Conservation (phyloP, 2,113 vertebrate genomes). For the Oreocharis arfaki region DNA sequence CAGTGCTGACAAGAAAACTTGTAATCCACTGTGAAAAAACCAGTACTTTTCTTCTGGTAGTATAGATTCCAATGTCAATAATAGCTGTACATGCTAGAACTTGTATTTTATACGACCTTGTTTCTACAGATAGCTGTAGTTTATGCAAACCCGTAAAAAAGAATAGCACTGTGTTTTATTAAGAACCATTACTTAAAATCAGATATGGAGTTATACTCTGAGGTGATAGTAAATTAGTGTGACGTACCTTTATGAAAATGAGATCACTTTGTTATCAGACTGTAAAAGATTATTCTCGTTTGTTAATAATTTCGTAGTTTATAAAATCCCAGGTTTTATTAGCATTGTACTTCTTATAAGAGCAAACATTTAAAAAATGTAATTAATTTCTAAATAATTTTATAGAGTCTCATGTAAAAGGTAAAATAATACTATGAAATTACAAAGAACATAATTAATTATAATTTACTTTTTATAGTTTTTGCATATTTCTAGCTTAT, state of each 20-base stretch:
- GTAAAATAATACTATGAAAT: not conserved
- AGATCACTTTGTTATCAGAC: not conserved
- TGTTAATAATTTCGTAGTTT: not conserved
- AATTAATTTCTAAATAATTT: not conserved
- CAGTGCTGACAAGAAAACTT: not conserved
- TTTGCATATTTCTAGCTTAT: not conserved
- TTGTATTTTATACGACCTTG: not conserved
- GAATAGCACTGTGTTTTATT: not conserved
- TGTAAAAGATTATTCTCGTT: not conserved
- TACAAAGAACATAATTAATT: not conserved
- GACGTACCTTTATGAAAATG: not conserved
- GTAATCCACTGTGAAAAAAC: not conserved
- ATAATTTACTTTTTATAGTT: not conserved
- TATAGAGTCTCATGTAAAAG: not conserved
- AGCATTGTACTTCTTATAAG: not conserved
- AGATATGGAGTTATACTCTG: not conserved
- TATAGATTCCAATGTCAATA: not conserved
- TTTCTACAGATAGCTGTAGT: not conserved
- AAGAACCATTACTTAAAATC: not conserved
- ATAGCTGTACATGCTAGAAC: not conserved
- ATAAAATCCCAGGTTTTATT: not conserved
- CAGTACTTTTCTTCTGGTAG: not conserved
- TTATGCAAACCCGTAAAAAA: not conserved
- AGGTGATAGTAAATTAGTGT: not conserved
- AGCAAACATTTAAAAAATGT: not conserved